These are phyloP conservation scores for Lates japonicus DNA, from an alignment of 2,797 vertebrate species.

Conservation along the genomic window DNA sequence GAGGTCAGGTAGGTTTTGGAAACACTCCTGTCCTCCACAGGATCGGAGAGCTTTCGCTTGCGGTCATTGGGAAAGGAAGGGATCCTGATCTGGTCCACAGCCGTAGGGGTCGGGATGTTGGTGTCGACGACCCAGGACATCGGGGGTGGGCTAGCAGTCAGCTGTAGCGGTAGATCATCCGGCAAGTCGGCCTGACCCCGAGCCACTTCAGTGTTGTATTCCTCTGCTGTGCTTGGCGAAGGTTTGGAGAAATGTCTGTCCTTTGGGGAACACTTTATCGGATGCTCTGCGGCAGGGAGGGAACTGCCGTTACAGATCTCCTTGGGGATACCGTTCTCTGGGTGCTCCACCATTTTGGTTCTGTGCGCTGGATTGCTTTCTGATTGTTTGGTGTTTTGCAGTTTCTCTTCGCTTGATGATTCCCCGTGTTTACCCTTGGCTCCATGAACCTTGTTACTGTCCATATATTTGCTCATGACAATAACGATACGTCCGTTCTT, in stretches of 20 bases:
- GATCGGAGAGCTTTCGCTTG: slow-evolving; percentile 93
- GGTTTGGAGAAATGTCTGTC: slow-evolving; percentile 84
- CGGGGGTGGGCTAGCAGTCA: slow-evolving; percentile 89
- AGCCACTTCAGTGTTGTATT: slow-evolving; percentile 87
- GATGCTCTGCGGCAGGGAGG: slow-evolving; percentile 74
- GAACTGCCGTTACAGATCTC: slow-evolving; percentile 73
- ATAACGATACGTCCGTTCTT: slow-evolving; percentile 99
- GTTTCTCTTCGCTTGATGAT: slow-evolving; percentile 81
- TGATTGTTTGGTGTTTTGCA: slow-evolving; percentile 63
- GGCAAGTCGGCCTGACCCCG: slow-evolving; percentile 80
- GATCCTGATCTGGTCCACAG: slow-evolving; percentile 78
- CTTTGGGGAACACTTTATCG: slow-evolving; percentile 82
- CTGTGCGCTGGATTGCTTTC: slow-evolving; percentile 72
- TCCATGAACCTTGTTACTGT: slow-evolving; percentile 91
- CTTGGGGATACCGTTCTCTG: slow-evolving; percentile 74
- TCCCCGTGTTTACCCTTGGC: slow-evolving; percentile 93
- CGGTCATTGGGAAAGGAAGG: slow-evolving; percentile 82
- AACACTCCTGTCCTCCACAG: slow-evolving; percentile 82
- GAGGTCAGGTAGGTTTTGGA: slow-evolving; percentile 89
- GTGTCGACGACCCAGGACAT: slow-evolving; percentile 84
- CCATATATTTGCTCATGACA: slow-evolving; percentile 99
- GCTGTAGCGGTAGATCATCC: slow-evolving; percentile 89
- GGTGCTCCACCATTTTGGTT: slow-evolving; percentile 72
- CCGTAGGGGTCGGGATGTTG: slow-evolving; percentile 62
- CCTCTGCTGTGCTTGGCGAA: slow-evolving; percentile 81